Evolutionary conservation across 2,113 vertebrate species (phyloP).

Genomic region (Solenodon paradoxus): DNA sequence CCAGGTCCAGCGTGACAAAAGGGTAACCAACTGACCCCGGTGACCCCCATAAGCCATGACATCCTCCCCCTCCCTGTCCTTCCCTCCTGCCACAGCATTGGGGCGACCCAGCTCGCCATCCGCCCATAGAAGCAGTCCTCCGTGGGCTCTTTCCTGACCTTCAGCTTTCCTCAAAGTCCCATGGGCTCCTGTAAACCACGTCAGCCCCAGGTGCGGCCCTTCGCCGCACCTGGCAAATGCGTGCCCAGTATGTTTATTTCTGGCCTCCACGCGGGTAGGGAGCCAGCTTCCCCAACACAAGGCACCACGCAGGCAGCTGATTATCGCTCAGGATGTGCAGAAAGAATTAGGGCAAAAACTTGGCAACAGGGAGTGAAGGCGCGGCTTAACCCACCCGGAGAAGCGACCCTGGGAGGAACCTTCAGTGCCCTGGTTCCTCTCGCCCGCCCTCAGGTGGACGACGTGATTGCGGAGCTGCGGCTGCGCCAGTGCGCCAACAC

Average conservation of each 20-base stretch:
- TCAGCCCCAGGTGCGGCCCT: background rate
- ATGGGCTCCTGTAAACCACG: background rate
- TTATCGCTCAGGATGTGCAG: too few species aligned
- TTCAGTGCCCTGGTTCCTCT: background rate
- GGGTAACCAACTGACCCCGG: conserved; percentile 82
- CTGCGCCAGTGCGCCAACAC: conserved; percentile 95
- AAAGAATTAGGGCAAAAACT: background rate
- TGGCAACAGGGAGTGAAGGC: too few species aligned
- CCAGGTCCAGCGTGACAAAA: conserved; percentile 90
- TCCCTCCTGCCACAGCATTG: background rate
- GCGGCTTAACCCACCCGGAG: background rate
- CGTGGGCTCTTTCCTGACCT: background rate
- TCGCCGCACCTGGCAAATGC: background rate
- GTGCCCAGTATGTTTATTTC: background rate
- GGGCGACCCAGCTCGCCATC: background rate
- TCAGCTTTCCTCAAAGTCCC: background rate
- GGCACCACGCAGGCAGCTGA: too few species aligned
- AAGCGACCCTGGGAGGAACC: rapidly evolving
- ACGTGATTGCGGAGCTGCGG: conserved; percentile 94
- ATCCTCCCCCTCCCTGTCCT: background rate
- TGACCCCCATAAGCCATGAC: background rate
- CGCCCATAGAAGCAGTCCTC: background rate
- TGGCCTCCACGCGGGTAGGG: background rate
- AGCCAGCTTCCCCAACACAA: background rate
- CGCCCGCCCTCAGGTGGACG: conserved; percentile 87